phyloP scores from a whole-genome alignment of 1,140 invertebrate genomes.

The Tetranychus urticae region DNA sequence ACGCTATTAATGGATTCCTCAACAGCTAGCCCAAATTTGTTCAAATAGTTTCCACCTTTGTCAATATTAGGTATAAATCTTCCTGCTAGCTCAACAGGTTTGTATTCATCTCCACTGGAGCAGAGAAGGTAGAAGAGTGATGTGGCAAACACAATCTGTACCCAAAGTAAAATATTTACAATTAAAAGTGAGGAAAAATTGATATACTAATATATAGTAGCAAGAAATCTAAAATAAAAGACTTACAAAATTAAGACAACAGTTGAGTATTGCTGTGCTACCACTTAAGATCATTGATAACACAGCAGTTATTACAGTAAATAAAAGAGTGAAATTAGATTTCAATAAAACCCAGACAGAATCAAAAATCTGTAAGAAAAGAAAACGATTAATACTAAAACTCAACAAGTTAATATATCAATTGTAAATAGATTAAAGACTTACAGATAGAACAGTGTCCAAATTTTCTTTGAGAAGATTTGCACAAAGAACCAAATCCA shows the following conservation, averaged over 20 bases:
- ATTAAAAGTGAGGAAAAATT: not conserved
- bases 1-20: constrained; percentile 46
- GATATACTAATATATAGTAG: no score
- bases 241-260: constrained; percentile 10
- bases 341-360: constrained; percentile 78
- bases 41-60: constrained; percentile 2
- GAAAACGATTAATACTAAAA: not conserved
- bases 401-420: not conserved
- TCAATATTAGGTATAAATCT: constrained; percentile 36
- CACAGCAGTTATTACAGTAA: constrained; percentile 56
- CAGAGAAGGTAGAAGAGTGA: constrained; percentile 82
- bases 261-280: constrained; percentile 1
- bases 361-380: constrained; percentile 33
- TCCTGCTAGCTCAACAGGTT: constrained; percentile 61
- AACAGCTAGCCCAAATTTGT: constrained; percentile 46
- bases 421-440: not conserved
- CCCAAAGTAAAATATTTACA: constrained; percentile 3
- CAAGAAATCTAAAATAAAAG: not conserved
- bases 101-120: constrained; percentile 63
- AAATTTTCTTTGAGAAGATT: constrained; percentile 74
- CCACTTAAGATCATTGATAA: constrained; percentile 62
- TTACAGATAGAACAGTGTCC: constrained; percentile 59
- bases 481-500: constrained; percentile 46
- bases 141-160: constrained; percentile 78
- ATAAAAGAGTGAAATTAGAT: constrained; percentile 72